Evolutionary conservation across 2,113 vertebrate genomes (phyloP).

Genomic region (Sphyrna mokarran): DNA sequence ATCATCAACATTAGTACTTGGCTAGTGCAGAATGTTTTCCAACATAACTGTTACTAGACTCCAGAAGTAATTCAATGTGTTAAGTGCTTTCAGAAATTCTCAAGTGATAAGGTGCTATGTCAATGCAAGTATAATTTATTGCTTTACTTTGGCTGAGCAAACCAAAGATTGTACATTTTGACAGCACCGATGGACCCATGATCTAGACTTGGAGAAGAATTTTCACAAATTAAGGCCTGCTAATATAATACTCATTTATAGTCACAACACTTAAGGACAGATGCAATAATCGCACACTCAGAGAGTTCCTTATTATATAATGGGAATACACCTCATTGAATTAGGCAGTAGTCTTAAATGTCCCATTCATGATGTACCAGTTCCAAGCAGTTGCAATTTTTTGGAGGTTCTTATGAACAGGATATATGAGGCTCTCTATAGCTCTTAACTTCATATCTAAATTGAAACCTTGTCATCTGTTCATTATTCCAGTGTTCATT

Average conservation of each 20-base stretch:
- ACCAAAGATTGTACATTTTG: neutral
- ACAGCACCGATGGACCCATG: neutral
- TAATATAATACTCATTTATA: neutral
- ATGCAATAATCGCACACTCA: neutral
- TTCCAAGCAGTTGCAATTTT: neutral
- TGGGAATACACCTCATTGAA: neutral
- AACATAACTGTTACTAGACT: neutral
- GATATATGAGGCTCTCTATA: neutral
- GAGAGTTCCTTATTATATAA: no score
- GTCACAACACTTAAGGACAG: neutral
- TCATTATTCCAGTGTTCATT: neutral
- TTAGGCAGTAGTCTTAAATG: neutral
- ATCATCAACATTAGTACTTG: neutral
- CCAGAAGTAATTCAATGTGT: neutral
- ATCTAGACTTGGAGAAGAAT: neutral
- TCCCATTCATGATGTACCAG: neutral
- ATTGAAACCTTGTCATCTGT: neutral
- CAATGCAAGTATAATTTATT: neutral
- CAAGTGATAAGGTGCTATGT: neutral
- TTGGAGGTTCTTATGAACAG: neutral
- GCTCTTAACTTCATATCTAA: neutral
- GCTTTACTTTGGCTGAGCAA: neutral
- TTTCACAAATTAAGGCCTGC: neutral
- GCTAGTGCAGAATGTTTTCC: conserved; percentile 16
- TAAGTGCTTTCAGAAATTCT: neutral